Evolutionary conservation across 2,113 vertebrate genomes (phyloP).

Genomic region (Chamaea fasciata): DNA sequence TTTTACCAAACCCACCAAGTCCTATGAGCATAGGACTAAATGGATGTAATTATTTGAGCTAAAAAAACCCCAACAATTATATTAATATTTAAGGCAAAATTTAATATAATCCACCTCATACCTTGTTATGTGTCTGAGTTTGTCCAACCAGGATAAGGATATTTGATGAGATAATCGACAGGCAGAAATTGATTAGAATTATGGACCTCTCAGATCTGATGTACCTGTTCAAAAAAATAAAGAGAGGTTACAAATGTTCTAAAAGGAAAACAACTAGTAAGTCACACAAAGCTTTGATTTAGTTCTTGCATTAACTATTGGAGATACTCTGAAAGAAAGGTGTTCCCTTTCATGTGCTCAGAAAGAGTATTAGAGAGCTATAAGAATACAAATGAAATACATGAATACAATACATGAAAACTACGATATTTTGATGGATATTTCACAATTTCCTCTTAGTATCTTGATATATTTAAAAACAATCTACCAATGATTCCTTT

Average conservation of each 20-base stretch:
- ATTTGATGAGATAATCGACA: conserved; percentile 98
- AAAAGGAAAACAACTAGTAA: background rate
- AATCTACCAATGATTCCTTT: background rate
- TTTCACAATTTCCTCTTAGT: background rate
- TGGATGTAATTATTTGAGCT: background rate
- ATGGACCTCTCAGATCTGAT: conserved; percentile 97
- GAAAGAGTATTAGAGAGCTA: background rate
- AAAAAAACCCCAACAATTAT: background rate
- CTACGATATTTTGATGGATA: background rate
- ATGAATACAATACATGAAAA: background rate
- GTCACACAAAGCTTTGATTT: background rate
- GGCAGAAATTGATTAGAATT: conserved; percentile 98
- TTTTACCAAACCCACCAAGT: background rate
- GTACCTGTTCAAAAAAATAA: conserved; percentile 79
- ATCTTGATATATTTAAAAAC: background rate
- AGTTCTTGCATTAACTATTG: background rate
- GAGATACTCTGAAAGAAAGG: background rate
- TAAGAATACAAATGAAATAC: background rate
- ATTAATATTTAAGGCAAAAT: background rate
- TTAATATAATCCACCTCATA: conserved; percentile 66
- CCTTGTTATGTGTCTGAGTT: conserved; percentile 97
- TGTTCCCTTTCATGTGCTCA: background rate
- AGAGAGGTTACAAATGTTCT: background rate
- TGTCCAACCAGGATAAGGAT: conserved; percentile 97
- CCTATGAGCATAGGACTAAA: background rate